phyloP scores from a whole-genome alignment of 2,797 vertebrate species.

The Peromyscus attwateri region DNA sequence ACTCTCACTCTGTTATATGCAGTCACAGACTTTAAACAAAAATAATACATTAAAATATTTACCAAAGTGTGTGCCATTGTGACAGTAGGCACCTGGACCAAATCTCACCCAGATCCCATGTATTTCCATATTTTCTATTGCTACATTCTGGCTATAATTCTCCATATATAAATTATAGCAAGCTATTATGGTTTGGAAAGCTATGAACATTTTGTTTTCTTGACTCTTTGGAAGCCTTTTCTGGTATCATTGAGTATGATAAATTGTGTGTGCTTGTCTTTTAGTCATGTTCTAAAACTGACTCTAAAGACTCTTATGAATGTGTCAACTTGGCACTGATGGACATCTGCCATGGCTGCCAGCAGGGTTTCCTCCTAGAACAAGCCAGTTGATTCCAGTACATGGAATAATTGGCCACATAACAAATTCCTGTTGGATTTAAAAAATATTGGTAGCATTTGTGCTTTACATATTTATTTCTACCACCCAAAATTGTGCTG shows the following conservation, averaged over 20 bases:
- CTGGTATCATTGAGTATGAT: too few species aligned
- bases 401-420: not conserved
- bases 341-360: not conserved
- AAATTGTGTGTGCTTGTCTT: not conserved
- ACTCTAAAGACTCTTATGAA: not conserved
- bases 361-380: not conserved
- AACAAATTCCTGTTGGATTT: not conserved
- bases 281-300: not conserved
- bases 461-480: not conserved
- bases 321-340: not conserved
- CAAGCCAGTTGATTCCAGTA: not conserved
- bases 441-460: not conserved
- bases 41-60: not conserved
- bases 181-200: not conserved
- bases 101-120: not conserved
- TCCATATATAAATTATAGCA: not conserved
- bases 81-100: not conserved
- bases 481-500: not conserved
- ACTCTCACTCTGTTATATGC: not conserved
- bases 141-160: not conserved
- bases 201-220: not conserved
- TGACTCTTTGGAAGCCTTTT: not conserved
- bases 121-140: not conserved
- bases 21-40: not conserved
- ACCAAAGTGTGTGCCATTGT: not conserved